Conservation (phyloP, 2,113 vertebrate genomes). For the Apodemus speciosus region DNA sequence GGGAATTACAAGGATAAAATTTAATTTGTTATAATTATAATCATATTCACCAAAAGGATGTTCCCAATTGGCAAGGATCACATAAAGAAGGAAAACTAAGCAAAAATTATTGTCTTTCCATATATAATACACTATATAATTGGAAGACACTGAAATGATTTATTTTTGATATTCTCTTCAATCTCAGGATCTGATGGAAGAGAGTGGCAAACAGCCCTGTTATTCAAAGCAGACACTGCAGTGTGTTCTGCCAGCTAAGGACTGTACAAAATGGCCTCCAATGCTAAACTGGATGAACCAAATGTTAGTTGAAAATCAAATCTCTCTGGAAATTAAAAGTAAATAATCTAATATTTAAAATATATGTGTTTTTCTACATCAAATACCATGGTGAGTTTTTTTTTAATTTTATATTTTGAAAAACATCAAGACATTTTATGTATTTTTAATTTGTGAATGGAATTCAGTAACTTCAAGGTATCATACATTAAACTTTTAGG, state of each 20-base stretch:
- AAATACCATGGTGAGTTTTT: background rate
- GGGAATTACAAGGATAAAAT: background rate
- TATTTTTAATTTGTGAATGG: slow-evolving; percentile 35
- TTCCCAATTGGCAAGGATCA: background rate
- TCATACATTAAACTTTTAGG: background rate
- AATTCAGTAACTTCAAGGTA: slow-evolving; percentile 34
- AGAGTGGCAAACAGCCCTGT: slow-evolving; percentile 3
- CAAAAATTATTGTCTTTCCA: slow-evolving; percentile 4
- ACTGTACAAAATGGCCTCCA: slow-evolving; percentile 73
- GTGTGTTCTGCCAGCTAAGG: background rate
- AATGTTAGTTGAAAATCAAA: background rate
- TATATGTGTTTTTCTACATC: background rate
- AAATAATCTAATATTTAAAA: background rate
- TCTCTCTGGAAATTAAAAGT: slow-evolving; percentile 7
- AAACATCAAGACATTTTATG: background rate
- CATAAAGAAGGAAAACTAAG: background rate
- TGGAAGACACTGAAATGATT: background rate
- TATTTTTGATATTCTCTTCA: background rate
- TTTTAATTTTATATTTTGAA: background rate
- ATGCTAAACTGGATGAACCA: background rate
- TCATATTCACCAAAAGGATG: background rate
- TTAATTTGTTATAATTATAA: background rate
- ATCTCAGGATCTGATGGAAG: background rate
- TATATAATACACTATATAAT: background rate
- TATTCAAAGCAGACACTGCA: background rate